Evolutionary conservation across 2,888 invertebrate species (phyloP), one percentile per base, ranked within the genome.

Genomic region (Lycaena phlaeas): DNA sequence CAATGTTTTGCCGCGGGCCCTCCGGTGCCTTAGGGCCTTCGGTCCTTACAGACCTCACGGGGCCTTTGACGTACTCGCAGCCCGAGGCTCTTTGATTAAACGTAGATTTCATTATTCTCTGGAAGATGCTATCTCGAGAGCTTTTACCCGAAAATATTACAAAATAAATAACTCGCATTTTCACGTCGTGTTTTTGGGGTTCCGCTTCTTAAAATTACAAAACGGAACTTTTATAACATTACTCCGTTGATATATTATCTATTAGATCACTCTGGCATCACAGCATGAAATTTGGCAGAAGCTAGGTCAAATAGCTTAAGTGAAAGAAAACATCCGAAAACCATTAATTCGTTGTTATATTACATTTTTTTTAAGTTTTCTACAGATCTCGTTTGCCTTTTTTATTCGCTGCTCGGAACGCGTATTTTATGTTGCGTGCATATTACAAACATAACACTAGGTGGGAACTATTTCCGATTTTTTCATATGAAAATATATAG

Each of bases 71-170:
- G 46, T 46, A 34, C 40, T 27, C 40, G 40, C 42, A 38, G 40
- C 46, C 43, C 41, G 36, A 38, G 48, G 46, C 46, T 38, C 41
- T 43, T 44, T 46, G 46, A 46, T 46, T 48, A 48, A 40, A 46
- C 42, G 36, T 36, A 40, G 34, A 48, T 46, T 40, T 38, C 36
- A 40, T 46, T 46, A 46, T 36, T 27, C 10, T 38, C 17, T 38
- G 17, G 17, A 27, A 34, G 34, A 34, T 34, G 34, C 22, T 34
- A 22, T 34, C 34, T 34, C 22, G 12, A 34, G 12, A 34, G 34
- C 22, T 22, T 34, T 22, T 9, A 34, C 22, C 22, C 34, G 14
- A 34, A 34, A 34, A 34, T 34, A 22, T 34, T 34, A 22, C 34
- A 34, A 22, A 34, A 34, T 34, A 22, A 34, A 34, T 34, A 18